Evolutionary conservation across 2,888 invertebrate genomes (phyloP), one percentile per base, ranked within the genome.

Genomic region (Hydriomena furcata): DNA sequence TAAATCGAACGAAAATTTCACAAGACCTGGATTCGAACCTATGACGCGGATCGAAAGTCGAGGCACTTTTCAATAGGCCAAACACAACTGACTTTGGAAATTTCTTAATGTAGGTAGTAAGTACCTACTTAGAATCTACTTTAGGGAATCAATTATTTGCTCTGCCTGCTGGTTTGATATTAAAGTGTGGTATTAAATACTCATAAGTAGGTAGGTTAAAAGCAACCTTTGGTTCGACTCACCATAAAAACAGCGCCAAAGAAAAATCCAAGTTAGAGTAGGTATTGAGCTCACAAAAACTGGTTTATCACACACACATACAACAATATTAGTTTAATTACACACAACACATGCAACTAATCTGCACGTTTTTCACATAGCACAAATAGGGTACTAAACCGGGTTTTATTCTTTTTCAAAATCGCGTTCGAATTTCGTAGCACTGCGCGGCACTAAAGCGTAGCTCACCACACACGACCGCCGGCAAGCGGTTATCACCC

Each of bases 211-310:
- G 21, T 36, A 45, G 40, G 30, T 13, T 17, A 23, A 24, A 60
- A 60, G 43, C 54, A 66, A 65, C 68, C 66, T 59, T 69, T 70
- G 65, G 67, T 63, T 63, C 38, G 51, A 81, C 87, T 83, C 67
- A 88, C 88, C 82, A 84, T 82, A 84, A 82, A 79, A 81, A 79
- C 72, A 42, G 55, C 63, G 58, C 55, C 66, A 66, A 68, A 77
- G 76, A 80, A 85, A 83, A 79, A 80, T 84, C 85, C 85, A 78
- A 81, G 64, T 72, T 24, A 20, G 41, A 7, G 23, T 66, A 61
- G 57, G 63, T 55, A 50, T 32, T 44, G 67, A 63, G 69, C 83
- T 83, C 82, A 78, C 65, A 73, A 61, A 57, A 82, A 79, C 76
- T 71, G 46, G 76, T 79, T 79, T 76, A 71, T 77, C 80, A 77